Evolutionary conservation across 2,113 vertebrate species (phyloP).

Genomic region (Perca flavescens): DNA sequence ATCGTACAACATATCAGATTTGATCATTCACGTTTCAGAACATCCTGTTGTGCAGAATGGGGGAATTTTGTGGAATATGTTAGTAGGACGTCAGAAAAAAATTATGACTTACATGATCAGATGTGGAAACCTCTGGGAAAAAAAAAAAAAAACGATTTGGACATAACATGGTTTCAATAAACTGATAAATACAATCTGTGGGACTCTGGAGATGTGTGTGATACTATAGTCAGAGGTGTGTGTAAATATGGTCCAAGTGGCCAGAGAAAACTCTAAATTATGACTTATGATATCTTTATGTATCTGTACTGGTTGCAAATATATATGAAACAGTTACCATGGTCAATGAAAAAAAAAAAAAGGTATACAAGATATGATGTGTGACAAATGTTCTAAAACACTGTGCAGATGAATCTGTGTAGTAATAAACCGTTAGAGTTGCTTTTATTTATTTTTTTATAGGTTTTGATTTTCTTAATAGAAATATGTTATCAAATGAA

Average conservation of each 20-base stretch:
- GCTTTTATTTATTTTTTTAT: background rate
- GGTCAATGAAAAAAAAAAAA: too few relatives aligned
- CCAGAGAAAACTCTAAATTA: background rate
- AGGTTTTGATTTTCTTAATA: background rate
- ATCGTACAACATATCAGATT: background rate
- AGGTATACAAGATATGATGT: too few relatives aligned
- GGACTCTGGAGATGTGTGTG: background rate
- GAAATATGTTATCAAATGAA: background rate
- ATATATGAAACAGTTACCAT: background rate
- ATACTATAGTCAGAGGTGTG: background rate
- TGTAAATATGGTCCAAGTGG: background rate
- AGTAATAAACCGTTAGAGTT: too few relatives aligned
- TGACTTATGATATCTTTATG: background rate
- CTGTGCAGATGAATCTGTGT: too few relatives aligned
- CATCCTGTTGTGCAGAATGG: slow-evolving; percentile 3
- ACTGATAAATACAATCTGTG: slow-evolving; percentile 18
- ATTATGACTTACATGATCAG: slow-evolving; percentile 12
- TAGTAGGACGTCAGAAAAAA: background rate
- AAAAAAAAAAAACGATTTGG: background rate
- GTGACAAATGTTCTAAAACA: background rate
- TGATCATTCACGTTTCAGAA: background rate
- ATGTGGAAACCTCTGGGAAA: slow-evolving; percentile 2
- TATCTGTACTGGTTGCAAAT: background rate
- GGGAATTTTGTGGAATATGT: slow-evolving; percentile 13
- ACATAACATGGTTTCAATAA: slow-evolving; percentile 41